Evolutionary conservation across 2,797 vertebrate genomes (phyloP).

Genomic region (Melanotaenia nigrans): DNA sequence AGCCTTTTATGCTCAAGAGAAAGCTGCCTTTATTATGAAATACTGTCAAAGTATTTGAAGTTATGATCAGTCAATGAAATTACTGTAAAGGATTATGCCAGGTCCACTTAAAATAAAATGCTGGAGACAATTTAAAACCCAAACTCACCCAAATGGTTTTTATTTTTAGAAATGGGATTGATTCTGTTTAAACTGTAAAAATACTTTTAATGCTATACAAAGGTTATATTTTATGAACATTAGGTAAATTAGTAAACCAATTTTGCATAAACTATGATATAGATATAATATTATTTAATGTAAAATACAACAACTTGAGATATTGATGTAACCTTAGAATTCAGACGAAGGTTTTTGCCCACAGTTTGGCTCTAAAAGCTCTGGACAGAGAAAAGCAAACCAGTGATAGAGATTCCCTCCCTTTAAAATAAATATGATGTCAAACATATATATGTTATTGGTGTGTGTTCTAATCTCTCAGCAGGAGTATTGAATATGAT

Average conservation of each 20-base stretch:
- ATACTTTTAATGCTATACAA: neutral
- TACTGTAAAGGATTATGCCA: too few species aligned
- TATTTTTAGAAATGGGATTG: too few species aligned
- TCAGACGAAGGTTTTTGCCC: neutral
- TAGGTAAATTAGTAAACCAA: neutral
- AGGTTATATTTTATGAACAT: neutral
- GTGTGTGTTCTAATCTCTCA: constrained; percentile 68
- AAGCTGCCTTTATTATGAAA: too few species aligned
- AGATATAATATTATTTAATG: neutral
- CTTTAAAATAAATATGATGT: constrained; percentile 73
- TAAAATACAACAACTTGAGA: neutral
- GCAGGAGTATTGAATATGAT: constrained; percentile 59
- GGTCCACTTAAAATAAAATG: too few species aligned
- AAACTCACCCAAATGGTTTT: too few species aligned
- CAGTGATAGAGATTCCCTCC: constrained; percentile 37
- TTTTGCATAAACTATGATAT: neutral
- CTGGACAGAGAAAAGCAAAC: constrained; percentile 44
- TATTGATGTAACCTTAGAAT: neutral
- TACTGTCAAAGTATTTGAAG: too few species aligned
- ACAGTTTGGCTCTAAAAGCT: constrained; percentile 26
- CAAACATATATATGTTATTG: constrained; percentile 67
- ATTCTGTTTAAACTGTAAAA: too few species aligned
- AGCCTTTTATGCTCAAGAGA: too few species aligned
- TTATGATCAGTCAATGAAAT: too few species aligned
- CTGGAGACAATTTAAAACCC: too few species aligned